phyloP scores from a whole-genome alignment of 2,113 vertebrate species.

The Nycticebus coucang region DNA sequence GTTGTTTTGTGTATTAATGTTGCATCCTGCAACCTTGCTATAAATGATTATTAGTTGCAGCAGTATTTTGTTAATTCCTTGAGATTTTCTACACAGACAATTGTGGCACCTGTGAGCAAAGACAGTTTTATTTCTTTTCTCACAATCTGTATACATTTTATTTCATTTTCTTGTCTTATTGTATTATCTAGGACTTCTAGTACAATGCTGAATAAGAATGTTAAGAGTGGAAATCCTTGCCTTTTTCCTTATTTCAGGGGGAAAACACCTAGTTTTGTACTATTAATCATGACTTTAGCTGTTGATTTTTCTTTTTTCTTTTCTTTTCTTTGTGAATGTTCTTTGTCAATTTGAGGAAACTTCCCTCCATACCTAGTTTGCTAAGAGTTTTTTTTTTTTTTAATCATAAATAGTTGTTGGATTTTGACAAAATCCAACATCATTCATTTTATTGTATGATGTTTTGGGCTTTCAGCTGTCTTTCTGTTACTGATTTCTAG shows the following conservation, averaged over 20 bases:
- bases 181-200: background rate
- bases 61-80: background rate
- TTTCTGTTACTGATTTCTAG: background rate
- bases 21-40: background rate
- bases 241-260: background rate
- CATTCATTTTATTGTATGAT: background rate
- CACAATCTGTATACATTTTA: background rate
- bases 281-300: background rate
- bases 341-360: background rate
- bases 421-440: too few species aligned
- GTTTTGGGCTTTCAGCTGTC: background rate
- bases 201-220: background rate
- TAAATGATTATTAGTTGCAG: background rate
- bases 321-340: background rate
- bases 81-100: background rate
- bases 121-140: background rate
- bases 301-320: background rate
- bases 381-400: background rate
- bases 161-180: background rate
- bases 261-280: background rate
- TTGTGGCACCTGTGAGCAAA: background rate
- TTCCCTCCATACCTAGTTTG: background rate
- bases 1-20: background rate
- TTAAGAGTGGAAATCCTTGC: background rate
- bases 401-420: background rate